These are phyloP conservation scores for Zeus faber DNA, from an alignment of 2,113 vertebrate genomes.

Conservation along the genomic window DNA sequence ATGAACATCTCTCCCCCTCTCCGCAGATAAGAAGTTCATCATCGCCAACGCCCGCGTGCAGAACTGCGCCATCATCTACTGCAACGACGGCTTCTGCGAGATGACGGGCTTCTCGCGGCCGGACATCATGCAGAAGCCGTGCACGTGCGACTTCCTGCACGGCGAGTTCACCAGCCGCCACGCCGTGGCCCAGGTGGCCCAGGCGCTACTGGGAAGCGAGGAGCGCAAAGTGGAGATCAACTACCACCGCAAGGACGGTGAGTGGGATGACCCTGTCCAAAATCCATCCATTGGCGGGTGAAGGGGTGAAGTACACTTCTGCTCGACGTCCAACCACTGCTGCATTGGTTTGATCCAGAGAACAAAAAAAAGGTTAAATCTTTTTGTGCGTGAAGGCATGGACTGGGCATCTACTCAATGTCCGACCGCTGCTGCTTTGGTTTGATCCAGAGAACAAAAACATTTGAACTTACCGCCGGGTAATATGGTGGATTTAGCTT, in stretches of 20 bases:
- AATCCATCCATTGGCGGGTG: no score
- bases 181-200: constrained; percentile 88
- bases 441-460: no score
- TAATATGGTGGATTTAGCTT: no score
- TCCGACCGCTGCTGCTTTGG: no score
- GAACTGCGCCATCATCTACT: constrained; percentile 97
- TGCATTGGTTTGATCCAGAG: no score
- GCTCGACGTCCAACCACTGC: no score
- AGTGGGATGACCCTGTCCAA: no score
- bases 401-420: no score
- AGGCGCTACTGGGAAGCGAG: constrained; percentile 90
- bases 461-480: no score
- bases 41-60: constrained; percentile 95
- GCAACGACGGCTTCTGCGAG: constrained; percentile 95
- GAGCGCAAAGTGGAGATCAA: constrained; percentile 66
- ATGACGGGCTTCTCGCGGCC: constrained; percentile 96
- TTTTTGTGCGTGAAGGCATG: no score
- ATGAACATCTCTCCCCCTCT: constrained; percentile 35
- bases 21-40: constrained; percentile 94
- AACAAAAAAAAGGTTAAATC: no score
- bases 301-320: no score
- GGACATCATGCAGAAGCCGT: constrained; percentile 95
- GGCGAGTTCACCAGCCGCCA: constrained; percentile 89
- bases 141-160: constrained; percentile 94
- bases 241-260: constrained; percentile 4